Base-by-base conservation (phyloP, 2,888 invertebrate species). In the Catocala sponsa region DNA sequence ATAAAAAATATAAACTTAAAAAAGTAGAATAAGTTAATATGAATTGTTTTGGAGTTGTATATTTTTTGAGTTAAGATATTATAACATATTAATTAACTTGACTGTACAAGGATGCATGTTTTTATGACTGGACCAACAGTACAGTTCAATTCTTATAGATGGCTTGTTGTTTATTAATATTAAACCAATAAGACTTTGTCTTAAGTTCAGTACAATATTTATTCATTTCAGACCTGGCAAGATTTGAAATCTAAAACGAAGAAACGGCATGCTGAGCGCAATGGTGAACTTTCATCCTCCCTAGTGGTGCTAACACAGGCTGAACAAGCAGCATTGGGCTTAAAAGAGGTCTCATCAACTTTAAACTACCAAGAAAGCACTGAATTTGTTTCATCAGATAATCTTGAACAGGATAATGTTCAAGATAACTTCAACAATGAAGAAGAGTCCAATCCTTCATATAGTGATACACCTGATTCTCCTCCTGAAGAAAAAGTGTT, bases 171-270 rank as follows among this genome's bases (percentile, higher is more conserved):
- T 25, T 2, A 25, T 4, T 25, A 25, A 25, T 25, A 2, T 25
- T 25, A 25, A 2, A 25, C 25, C 4, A 25, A 25, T 25, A 25
- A 2, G 25, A 25, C 25, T 25, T 25, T 25, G 25, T 25, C 25
- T 25, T 25, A 25, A 2, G 25, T 2, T 25, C 25, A 4, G 4
- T 25, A 25, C 1, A 25, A 25, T 25, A 25, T 25, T 25, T 25
- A 25, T 25, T 25, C 1, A 25, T 77, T 89, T 62, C 85, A 94
- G 94, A 91, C 92, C 54, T 94, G 93, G 92, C 93, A 93, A 78
- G 94, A 94, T 74, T 79, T 93, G 38, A 84, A 86, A 42, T 88
- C 87, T 1, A 91, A 92, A 71, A 82, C 85, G 2, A 93, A 91
- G 57, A 91, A 88, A 65, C 80, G 81, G 0, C 84, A 87, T 59